phyloP scores from a whole-genome alignment of 2,888 invertebrate genomes.

The Hetaerina titia region DNA sequence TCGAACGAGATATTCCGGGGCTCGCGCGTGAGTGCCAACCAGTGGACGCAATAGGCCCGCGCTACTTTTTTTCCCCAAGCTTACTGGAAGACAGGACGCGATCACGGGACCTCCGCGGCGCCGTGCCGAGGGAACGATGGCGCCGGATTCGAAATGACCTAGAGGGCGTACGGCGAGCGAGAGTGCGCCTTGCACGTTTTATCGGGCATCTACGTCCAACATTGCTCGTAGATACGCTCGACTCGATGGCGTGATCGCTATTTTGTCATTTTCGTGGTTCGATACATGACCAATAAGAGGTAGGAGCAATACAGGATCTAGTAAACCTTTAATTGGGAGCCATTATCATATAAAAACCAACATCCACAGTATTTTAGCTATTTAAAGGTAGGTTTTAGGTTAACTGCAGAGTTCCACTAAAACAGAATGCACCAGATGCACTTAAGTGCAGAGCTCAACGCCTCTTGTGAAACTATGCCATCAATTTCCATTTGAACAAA shows the following conservation, averaged over 20 bases:
- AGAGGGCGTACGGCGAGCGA: neutral
- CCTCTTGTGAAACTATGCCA: too few species aligned
- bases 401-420: too few species aligned
- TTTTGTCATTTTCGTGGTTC: neutral
- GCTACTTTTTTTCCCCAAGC: neutral
- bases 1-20: slow-evolving; percentile 42
- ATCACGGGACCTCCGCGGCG: slow-evolving; percentile 30
- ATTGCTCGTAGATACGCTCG: neutral
- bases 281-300: neutral
- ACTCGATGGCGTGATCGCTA: neutral
- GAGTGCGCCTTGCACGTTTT: neutral
- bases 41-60: slow-evolving; percentile 3
- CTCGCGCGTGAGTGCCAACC: neutral
- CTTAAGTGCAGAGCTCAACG: too few species aligned
- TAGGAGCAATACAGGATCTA: too few species aligned
- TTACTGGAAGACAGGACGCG: neutral
- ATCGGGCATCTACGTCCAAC: neutral
- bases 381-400: too few species aligned
- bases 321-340: too few species aligned
- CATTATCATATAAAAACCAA: too few species aligned
- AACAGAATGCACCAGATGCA: too few species aligned
- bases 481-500: too few species aligned
- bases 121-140: slow-evolving; percentile 1
- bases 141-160: slow-evolving; percentile 39
- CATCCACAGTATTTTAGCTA: too few species aligned